Percentiles rank a stretch among this genome's conserved stretches.
These are phyloP conservation scores for Aporrectodea caliginosa DNA, from an alignment of 1,140 invertebrate species.

Conservation along the genomic window DNA sequence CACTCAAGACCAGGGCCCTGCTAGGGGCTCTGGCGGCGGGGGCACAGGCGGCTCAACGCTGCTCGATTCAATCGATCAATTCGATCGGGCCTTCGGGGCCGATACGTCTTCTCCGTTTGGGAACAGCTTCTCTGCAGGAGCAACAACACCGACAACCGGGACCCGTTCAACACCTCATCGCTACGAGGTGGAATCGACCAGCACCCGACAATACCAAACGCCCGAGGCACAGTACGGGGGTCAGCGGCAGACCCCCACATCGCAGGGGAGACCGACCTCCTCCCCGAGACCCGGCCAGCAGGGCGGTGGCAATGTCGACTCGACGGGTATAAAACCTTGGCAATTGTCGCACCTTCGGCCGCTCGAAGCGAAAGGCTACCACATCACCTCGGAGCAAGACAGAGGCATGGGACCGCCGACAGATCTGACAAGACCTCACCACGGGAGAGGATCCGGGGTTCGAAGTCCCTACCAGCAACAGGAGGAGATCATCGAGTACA, in stretches of 20 bases:
- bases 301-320: slow-evolving; percentile 15
- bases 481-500: neutral
- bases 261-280: neutral
- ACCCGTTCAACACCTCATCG: too few relatives aligned
- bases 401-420: neutral
- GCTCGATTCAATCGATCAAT: neutral
- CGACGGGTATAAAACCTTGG: slow-evolving; percentile 25
- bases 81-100: neutral
- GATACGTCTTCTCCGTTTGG: neutral
- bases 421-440: neutral
- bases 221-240: too few relatives aligned
- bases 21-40: neutral
- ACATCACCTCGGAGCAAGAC: neutral
- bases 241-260: neutral
- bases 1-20: neutral
- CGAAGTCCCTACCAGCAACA: neutral
- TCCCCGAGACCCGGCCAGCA: neutral
- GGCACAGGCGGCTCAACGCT: neutral
- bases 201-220: too few relatives aligned
- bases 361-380: slow-evolving; percentile 21
- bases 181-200: too few relatives aligned
- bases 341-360: slow-evolving; percentile 25
- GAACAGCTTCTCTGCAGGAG: too few relatives aligned
- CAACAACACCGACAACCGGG: too few relatives aligned
- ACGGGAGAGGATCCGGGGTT: neutral